Percentiles rank a stretch among this genome's conserved stretches.
Conservation (phyloP, 2,888 invertebrate species). For the Drosophila infuscata region DNA sequence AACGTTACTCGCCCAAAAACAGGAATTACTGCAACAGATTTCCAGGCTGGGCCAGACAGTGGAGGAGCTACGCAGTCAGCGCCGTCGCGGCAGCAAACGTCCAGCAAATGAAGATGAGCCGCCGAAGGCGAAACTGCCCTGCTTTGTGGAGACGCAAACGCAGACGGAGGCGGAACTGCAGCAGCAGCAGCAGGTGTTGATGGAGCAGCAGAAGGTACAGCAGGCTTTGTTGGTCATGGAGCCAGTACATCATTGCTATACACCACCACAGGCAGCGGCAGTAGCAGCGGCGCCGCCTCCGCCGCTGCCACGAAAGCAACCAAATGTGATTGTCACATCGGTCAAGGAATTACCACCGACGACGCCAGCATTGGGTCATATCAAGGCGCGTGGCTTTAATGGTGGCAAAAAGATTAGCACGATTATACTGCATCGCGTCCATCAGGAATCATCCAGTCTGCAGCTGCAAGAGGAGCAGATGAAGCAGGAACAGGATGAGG, state of each 20-base stretch:
- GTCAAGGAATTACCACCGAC: slow-evolving; percentile 33
- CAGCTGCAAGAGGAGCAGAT: slow-evolving; percentile 30
- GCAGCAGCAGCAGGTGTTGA: slow-evolving; percentile 4
- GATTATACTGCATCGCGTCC: slow-evolving; percentile 63
- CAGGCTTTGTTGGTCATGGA: background rate
- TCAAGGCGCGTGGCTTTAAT: slow-evolving; percentile 58
- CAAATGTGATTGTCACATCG: slow-evolving; percentile 31
- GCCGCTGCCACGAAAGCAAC: slow-evolving; percentile 15
- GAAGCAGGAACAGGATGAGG: slow-evolving; percentile 19
- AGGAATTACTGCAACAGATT: slow-evolving; percentile 86
- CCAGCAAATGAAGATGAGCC: slow-evolving; percentile 54
- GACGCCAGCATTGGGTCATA: slow-evolving; percentile 34
- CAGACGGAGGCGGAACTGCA: slow-evolving; percentile 34
- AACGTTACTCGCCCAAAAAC: slow-evolving; percentile 87
- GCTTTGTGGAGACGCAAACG: slow-evolving; percentile 60
- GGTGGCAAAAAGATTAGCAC: slow-evolving; percentile 71
- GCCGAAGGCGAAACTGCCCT: slow-evolving; percentile 46
- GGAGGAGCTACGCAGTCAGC: slow-evolving; percentile 68
- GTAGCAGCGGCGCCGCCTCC: background rate
- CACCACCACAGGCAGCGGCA: slow-evolving; percentile 3
- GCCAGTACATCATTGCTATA: slow-evolving; percentile 11
- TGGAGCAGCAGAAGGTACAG: slow-evolving; percentile 3
- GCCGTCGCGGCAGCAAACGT: slow-evolving; percentile 61
- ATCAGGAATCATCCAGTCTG: slow-evolving; percentile 54
- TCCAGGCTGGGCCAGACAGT: slow-evolving; percentile 70